Conservation (phyloP, 2,888 invertebrate species). For the Synergus laeviventris region DNA sequence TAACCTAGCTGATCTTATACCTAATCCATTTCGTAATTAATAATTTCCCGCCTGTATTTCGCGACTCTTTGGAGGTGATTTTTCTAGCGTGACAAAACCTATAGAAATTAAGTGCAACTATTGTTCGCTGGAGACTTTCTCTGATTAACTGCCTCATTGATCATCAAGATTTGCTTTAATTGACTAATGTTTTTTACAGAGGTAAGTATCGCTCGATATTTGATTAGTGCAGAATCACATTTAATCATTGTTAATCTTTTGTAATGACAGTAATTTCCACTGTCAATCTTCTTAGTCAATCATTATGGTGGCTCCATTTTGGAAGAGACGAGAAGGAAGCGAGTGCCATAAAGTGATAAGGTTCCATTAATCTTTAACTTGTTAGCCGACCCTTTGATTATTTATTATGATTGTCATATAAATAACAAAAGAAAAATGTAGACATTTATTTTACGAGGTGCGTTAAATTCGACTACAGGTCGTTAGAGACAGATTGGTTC, state of each 20-base stretch:
- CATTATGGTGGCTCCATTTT: background rate
- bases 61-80: too few species aligned
- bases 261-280: background rate
- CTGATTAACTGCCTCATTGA: too few species aligned
- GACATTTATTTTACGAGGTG: slow-evolving; percentile 16
- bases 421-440: background rate
- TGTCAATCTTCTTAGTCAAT: slow-evolving; percentile 5
- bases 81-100: too few species aligned
- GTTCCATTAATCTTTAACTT: slow-evolving; percentile 13
- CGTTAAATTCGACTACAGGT: slow-evolving; percentile 31
- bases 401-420: slow-evolving; percentile 7
- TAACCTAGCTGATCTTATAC: background rate
- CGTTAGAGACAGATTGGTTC: slow-evolving; percentile 25
- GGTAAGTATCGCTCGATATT: too few species aligned
- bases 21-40: too few species aligned
- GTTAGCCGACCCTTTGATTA: slow-evolving; percentile 1
- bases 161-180: too few species aligned
- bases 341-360: slow-evolving; percentile 16
- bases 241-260: too few species aligned
- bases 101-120: too few species aligned
- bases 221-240: too few species aligned
- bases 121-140: too few species aligned
- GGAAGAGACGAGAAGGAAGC: background rate
- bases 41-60: too few species aligned
- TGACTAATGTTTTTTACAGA: too few species aligned